Percentiles rank a stretch among this genome's conserved stretches.
phyloP scores from a whole-genome alignment of 2,113 vertebrate species.

The Onychostoma macrolepis region DNA sequence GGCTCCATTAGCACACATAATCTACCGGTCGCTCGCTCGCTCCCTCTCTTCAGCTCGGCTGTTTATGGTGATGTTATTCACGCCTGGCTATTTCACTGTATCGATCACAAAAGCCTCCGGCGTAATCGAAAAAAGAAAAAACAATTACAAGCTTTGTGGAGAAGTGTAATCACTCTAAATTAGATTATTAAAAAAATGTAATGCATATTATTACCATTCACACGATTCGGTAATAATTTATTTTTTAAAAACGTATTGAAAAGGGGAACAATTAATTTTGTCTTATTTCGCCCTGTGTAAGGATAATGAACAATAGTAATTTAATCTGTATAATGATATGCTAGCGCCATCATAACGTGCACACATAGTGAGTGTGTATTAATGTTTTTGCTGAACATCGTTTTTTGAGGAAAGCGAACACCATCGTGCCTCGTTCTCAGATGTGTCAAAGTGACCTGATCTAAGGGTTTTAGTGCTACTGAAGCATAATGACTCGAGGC shows the following conservation, averaged over 20 bases:
- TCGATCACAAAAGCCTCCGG: constrained; percentile 83
- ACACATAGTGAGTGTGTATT: neutral
- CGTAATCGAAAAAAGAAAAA: constrained; percentile 90
- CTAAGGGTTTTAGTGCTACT: neutral
- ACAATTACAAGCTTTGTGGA: constrained; percentile 84
- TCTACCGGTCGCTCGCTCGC: constrained; percentile 72
- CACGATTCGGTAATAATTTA: constrained; percentile 36
- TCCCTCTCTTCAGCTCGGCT: constrained; percentile 79
- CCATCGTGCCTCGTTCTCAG: neutral
- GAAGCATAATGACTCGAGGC: neutral
- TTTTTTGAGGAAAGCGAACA: neutral
- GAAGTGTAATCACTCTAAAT: constrained; percentile 84
- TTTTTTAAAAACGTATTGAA: constrained; percentile 22
- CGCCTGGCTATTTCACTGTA: constrained; percentile 79
- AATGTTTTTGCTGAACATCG: neutral
- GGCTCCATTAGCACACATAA: constrained; percentile 84
- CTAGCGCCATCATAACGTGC: neutral
- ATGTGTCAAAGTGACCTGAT: neutral
- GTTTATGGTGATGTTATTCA: constrained; percentile 84
- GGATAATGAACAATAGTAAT: constrained; percentile 35
- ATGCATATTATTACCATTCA: constrained; percentile 22
- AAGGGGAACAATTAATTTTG: constrained; percentile 19
- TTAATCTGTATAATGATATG: constrained; percentile 35
- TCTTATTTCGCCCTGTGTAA: constrained; percentile 15
- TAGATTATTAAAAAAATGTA: constrained; percentile 76